phyloP scores from a whole-genome alignment of 2,113 vertebrate genomes.

The Crocuta crocuta region DNA sequence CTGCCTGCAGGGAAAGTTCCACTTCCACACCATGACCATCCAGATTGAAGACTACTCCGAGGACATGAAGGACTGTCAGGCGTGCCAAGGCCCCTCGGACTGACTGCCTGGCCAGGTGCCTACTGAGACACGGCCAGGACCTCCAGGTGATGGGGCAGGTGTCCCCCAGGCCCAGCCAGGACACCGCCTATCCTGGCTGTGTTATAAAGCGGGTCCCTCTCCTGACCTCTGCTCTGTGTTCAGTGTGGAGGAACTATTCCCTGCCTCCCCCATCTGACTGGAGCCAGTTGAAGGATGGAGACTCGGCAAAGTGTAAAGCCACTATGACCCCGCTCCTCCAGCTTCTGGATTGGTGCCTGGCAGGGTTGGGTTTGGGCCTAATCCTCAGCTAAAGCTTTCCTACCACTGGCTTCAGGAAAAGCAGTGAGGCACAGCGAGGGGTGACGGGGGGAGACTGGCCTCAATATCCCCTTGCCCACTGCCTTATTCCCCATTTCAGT shows the following conservation, averaged over 20 bases:
- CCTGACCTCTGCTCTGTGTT: not conserved
- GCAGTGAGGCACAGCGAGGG: not conserved
- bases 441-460: not conserved
- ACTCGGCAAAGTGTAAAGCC: not conserved
- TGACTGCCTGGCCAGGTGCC: conserved; percentile 68
- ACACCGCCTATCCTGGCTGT: not conserved
- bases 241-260: not conserved
- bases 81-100: conserved; percentile 87
- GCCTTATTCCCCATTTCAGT: not conserved
- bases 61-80: conserved; percentile 89
- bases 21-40: conserved; percentile 90
- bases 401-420: not conserved
- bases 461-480: not conserved
- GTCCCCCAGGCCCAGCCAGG: not conserved
- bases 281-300: not conserved
- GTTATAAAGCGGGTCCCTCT: not conserved
- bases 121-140: not conserved
- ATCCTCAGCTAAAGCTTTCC: not conserved
- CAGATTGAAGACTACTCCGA: conserved; percentile 91
- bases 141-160: not conserved
- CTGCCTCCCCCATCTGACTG: not conserved
- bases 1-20: conserved; percentile 85
- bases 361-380: not conserved
- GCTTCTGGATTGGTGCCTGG: not conserved
- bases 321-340: accelerated